phyloP scores from a whole-genome alignment of 1,140 invertebrate genomes.

The Eriocheir sinensis region DNA sequence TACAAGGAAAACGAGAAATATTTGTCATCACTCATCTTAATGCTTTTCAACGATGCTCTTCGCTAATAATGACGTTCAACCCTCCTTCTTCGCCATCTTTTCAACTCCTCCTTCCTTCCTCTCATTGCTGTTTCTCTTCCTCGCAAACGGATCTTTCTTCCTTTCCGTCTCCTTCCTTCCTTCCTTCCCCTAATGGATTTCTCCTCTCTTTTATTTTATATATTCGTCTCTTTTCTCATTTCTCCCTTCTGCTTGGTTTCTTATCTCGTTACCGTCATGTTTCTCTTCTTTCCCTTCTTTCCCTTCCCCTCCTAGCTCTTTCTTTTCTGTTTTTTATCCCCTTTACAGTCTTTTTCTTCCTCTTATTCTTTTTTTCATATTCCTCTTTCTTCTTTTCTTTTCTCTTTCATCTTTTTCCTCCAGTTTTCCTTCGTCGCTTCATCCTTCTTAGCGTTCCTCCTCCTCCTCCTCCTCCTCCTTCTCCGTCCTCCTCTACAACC shows the following conservation, averaged over 20 bases:
- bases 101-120: too few relatives aligned
- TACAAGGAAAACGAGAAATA: too few relatives aligned
- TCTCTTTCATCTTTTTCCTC: neutral
- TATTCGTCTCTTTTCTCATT: neutral
- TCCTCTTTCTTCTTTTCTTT: neutral
- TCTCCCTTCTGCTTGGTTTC: too few relatives aligned
- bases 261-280: too few relatives aligned
- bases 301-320: too few relatives aligned
- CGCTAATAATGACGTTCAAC: too few relatives aligned
- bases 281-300: too few relatives aligned
- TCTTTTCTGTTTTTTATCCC: too few relatives aligned
- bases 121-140: constrained; percentile 14
- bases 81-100: too few relatives aligned
- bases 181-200: neutral
- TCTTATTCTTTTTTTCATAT: neutral
- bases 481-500: neutral
- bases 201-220: neutral
- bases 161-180: neutral
- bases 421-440: neutral
- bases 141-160: neutral
- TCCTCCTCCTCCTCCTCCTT: neutral
- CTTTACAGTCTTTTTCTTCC: neutral
- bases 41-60: too few relatives aligned
- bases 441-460: neutral
- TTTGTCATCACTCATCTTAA: too few relatives aligned